Evolutionary conservation across 92 coral and sea anemone species (phyloP), one percentile per base, ranked within the genome.

Genomic region (Phenganax subtilis): DNA sequence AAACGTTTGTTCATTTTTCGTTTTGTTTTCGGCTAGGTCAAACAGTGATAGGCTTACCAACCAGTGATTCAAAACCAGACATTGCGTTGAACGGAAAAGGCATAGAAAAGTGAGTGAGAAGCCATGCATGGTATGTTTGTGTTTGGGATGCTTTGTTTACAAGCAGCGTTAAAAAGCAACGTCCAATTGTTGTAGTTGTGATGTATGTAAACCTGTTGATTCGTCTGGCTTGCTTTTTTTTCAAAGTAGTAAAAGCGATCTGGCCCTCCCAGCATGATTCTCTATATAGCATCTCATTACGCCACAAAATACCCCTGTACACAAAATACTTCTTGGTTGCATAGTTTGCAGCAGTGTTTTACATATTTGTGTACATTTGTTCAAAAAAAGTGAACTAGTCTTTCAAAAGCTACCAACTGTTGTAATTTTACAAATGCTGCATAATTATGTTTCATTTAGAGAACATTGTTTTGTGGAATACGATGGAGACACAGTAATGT

Each of bases 381-480:
- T 59, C 4, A 14, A 25, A 14, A 59, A 37, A 37, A 37, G 2
- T 37, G 47, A 37, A 37, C 47, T 37, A 1, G 47, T 2, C 47
- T 37, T 37, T 37, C 47, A 37, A 37, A 37, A 37, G 47, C 47
- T 37, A 37, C 2, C 47, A 37, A 5, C 47, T 37, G 3, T 6
- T 59, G 15, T 61, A 28, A 15, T 17, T 66, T 37, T 66, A 5
- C 51, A 66, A 6, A 37, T 61, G 11, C 25, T 17, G 37, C 7
- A 64, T 64, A 14, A 12, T 55, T 31, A 15, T 82, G 55, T 10
- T 16, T 25, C 71, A 47, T 60, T 20, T 81, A 94, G 98, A 58
- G 98, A 94, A 77, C 98, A 94, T 77, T 94, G 98, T 60, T 60
- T 85, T 3, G 98, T 89, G 67, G 98, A 94, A 51, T 94, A 89